Percentiles rank a stretch among this genome's conserved stretches.
These are phyloP conservation scores for Diplodus puntazzo DNA, from an alignment of 2,797 vertebrate species.

Conservation along the genomic window DNA sequence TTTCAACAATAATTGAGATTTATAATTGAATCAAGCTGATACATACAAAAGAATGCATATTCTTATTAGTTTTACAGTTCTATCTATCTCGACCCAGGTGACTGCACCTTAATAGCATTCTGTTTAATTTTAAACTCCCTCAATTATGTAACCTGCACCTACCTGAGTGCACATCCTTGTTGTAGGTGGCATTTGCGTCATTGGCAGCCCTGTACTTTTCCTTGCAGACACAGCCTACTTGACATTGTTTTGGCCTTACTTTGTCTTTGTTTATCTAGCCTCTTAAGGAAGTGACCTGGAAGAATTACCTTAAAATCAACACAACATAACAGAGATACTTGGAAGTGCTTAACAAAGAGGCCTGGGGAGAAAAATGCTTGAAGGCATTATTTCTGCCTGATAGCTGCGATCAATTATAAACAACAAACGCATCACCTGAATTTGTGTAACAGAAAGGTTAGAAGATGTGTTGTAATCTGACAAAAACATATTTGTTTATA, in stretches of 20 bases:
- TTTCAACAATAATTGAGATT: no score
- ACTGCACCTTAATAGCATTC: neutral
- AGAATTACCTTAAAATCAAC: constrained; percentile 80
- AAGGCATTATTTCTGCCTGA: constrained; percentile 40
- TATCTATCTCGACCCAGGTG: no score
- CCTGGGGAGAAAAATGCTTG: constrained; percentile 32
- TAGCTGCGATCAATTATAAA: neutral
- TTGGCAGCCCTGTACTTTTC: constrained; percentile 21
- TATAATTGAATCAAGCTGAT: no score
- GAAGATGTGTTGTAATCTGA: neutral
- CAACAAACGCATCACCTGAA: constrained; percentile 8
- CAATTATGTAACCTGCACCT: neutral
- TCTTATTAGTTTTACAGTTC: no score
- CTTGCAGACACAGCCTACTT: constrained; percentile 80
- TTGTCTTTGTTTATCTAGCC: constrained; percentile 81
- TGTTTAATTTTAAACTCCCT: neutral
- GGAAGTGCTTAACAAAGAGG: constrained; percentile 60
- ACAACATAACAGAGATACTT: constrained; percentile 60
- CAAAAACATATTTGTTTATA: neutral
- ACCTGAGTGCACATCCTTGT: neutral
- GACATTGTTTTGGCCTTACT: constrained; percentile 81
- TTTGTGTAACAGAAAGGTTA: neutral
- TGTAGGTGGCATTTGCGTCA: neutral
- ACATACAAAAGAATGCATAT: no score
- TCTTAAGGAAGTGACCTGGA: constrained; percentile 86